Evolutionary conservation across 2,113 vertebrate genomes (phyloP).

Genomic region (Rana temporaria): DNA sequence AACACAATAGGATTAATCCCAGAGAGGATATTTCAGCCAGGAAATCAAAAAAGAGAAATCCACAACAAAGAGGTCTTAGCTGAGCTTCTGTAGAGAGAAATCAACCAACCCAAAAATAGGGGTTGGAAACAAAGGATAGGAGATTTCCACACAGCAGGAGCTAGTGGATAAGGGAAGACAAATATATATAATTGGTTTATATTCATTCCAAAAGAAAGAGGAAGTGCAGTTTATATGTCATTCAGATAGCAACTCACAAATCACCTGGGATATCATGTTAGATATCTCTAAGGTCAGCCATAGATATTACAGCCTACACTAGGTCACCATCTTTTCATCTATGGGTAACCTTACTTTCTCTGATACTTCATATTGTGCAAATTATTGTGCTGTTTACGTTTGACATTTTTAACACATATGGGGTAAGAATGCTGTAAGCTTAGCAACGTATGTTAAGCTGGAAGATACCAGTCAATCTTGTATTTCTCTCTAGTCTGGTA

Average conservation of each 20-base stretch:
- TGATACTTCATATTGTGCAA: too few species aligned
- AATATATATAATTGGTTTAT: slow-evolving; percentile 56
- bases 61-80: slow-evolving; percentile 44
- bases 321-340: too few species aligned
- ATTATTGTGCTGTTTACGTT: too few species aligned
- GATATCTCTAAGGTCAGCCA: neutral
- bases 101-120: slow-evolving; percentile 54
- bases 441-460: too few species aligned
- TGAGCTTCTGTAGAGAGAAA: slow-evolving; percentile 47
- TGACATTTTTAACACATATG: too few species aligned
- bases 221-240: slow-evolving; percentile 9
- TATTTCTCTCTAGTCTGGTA: too few species aligned
- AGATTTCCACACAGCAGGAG: slow-evolving; percentile 38
- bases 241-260: slow-evolving; percentile 3
- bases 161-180: slow-evolving; percentile 33
- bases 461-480: too few species aligned
- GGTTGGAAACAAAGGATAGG: slow-evolving; percentile 37
- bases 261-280: neutral
- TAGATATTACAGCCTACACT: too few species aligned
- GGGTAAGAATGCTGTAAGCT: too few species aligned
- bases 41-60: slow-evolving; percentile 37
- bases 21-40: slow-evolving; percentile 50
- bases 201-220: slow-evolving; percentile 22
- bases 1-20: slow-evolving; percentile 55
- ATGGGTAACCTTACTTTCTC: too few species aligned